phyloP scores from a whole-genome alignment of 2,888 invertebrate genomes.

The Andrena trimmerana region DNA sequence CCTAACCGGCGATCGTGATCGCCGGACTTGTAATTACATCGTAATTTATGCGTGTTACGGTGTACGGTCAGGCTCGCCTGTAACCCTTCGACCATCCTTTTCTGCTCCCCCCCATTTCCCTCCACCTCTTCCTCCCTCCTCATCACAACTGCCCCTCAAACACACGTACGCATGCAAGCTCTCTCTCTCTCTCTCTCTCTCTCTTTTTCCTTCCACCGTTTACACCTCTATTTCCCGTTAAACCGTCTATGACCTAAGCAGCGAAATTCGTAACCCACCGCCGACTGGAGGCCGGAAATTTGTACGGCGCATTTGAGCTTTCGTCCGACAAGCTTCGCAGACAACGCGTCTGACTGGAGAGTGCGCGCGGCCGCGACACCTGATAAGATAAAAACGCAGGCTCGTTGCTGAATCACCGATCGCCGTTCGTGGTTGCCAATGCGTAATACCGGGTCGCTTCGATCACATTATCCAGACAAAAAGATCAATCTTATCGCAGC shows the following conservation, averaged over 20 bases:
- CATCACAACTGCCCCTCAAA: neutral
- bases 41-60: conserved; percentile 84
- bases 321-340: conserved; percentile 6
- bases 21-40: conserved; percentile 83
- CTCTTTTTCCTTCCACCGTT: no score
- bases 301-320: conserved; percentile 13
- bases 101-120: neutral
- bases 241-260: no score
- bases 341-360: conserved; percentile 36
- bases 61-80: conserved; percentile 73
- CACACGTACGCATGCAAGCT: neutral
- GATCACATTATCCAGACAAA: conserved; percentile 10
- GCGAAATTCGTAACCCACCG: no score
- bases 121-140: neutral
- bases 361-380: conserved; percentile 12
- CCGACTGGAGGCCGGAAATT: neutral
- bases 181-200: neutral
- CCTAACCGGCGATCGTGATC: conserved; percentile 81
- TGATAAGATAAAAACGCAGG: conserved; percentile 53
- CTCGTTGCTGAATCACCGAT: conserved; percentile 49
- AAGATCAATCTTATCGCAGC: conserved; percentile 11
- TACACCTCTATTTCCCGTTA: no score
- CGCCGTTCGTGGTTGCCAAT: conserved; percentile 25
- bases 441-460: conserved; percentile 35
- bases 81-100: conserved; percentile 58